A percentile compares a stretch with the other conserved stretches of the same genome.
Evolutionary conservation across 37 sponge, comb jelly and placozoan species (phyloP).

Genomic region (Petrosia ficiformis): DNA sequence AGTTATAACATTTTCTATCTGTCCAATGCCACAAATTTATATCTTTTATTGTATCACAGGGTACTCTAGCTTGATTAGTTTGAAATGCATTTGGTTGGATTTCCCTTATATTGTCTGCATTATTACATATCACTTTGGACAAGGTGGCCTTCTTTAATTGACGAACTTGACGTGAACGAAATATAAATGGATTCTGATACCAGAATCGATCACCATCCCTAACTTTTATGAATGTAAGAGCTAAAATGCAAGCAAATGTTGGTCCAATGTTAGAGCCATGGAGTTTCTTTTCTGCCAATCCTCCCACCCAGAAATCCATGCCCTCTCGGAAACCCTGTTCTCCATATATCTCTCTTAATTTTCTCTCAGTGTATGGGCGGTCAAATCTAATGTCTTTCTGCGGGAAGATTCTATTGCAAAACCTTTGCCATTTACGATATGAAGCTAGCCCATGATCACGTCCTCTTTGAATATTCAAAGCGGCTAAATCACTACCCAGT

Average conservation of each 20-base stretch:
- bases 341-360: slow-evolving; percentile 16
- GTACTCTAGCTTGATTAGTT: neutral
- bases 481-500: slow-evolving; percentile 66
- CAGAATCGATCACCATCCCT: slow-evolving; percentile 92
- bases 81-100: slow-evolving; percentile 76
- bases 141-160: slow-evolving; percentile 55
- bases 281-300: slow-evolving; percentile 69
- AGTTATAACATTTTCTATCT: no score
- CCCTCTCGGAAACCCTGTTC: slow-evolving; percentile 46
- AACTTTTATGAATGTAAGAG: slow-evolving; percentile 61
- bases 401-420: slow-evolving; percentile 32
- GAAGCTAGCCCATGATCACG: slow-evolving; percentile 88
- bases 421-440: slow-evolving; percentile 59
- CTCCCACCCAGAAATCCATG: slow-evolving; percentile 80
- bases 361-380: slow-evolving; percentile 7
- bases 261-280: slow-evolving; percentile 71
- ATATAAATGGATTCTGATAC: slow-evolving; percentile 75
- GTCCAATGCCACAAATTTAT: slow-evolving; percentile 48
- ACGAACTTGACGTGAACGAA: slow-evolving; percentile 55
- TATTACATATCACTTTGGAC: slow-evolving; percentile 83
- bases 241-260: slow-evolving; percentile 90
- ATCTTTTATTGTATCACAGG: slow-evolving; percentile 41
- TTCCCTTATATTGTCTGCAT: slow-evolving; percentile 51
- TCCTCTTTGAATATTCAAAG: slow-evolving; percentile 86
- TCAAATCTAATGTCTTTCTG: neutral